Base-by-base conservation (phyloP, 2,113 vertebrate species). In the Chaenogobius annularis region DNA sequence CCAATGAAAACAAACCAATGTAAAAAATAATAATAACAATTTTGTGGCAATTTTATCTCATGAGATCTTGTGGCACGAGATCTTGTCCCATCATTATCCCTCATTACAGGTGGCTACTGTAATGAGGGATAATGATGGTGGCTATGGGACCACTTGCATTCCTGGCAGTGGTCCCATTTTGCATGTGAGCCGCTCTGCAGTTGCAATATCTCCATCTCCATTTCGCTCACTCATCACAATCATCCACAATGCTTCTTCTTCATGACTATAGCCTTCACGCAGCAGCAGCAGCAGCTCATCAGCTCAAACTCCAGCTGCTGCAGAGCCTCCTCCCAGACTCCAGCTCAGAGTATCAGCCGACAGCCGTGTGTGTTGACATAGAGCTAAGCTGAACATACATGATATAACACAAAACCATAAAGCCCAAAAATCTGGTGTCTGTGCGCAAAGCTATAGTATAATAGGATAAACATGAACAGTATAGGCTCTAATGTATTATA, bases 361-460 rank as follows among this genome's bases (percentile, higher is more conserved):
- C 12, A 80, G 81, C 74, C 73, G 74, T 44, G 76, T 10, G 61
- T 72, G 82, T 67, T 80, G 81, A 82, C 77, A 75, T 75, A 83
- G 83, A 80, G 72, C 83, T 83, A 77, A 48, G 79, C 80, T 78
- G 76, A 83, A 83, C 75, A 77, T 68, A 73, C 78, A 10, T 73
- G 76, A 77, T 71, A 66, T 43, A 78, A 74, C 85, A 75, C 47
- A 69, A 64, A 78, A 67, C 69, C 62, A 73, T 35, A 81, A 83
- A 87, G 78, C 82, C 74, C 80, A 66, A 59, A 73, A 83, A 86
- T 89, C 85, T 79, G 70, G 54, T 50, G 73, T 65, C 75, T 74
- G 74, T 66, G 55, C 78, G 87, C 83, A 88, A 89, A 69, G 72
- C 73, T 48, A 72, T 82, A 71, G 22, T 73, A 52, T 82, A 71